These are phyloP conservation scores for Dendrocincla fuliginosa DNA, from an alignment of 2,797 vertebrate species.

Conservation along the genomic window DNA sequence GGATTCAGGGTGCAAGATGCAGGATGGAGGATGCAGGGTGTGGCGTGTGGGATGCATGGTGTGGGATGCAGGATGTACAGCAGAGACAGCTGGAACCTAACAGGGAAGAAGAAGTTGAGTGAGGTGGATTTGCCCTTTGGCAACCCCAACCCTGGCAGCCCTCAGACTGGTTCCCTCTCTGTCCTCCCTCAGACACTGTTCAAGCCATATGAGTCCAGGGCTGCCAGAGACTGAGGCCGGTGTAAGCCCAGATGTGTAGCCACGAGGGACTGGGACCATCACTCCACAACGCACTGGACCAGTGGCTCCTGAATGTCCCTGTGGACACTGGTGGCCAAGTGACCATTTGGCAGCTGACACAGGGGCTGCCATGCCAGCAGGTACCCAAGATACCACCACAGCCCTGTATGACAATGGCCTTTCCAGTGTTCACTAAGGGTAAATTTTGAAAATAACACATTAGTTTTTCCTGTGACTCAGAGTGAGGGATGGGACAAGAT, in stretches of 20 bases:
- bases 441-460: background rate
- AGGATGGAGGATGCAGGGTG: background rate
- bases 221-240: rapidly evolving
- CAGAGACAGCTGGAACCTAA: background rate
- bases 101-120: background rate
- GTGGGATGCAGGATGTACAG: too few relatives aligned
- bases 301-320: background rate
- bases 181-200: background rate
- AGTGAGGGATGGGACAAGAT: background rate
- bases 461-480: background rate
- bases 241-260: rapidly evolving
- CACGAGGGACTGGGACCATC: background rate
- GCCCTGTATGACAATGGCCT: rapidly evolving
- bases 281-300: rapidly evolving
- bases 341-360: background rate
- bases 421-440: background rate
- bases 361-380: background rate
- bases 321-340: rapidly evolving
- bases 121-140: background rate
- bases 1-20: background rate
- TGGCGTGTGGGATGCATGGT: background rate
- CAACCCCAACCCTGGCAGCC: background rate
- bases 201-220: rapidly evolving
- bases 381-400: rapidly evolving
- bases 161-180: rapidly evolving